These are phyloP conservation scores for Macrosiphum euphorbiae DNA, from an alignment of 2,888 invertebrate species.

Conservation along the genomic window DNA sequence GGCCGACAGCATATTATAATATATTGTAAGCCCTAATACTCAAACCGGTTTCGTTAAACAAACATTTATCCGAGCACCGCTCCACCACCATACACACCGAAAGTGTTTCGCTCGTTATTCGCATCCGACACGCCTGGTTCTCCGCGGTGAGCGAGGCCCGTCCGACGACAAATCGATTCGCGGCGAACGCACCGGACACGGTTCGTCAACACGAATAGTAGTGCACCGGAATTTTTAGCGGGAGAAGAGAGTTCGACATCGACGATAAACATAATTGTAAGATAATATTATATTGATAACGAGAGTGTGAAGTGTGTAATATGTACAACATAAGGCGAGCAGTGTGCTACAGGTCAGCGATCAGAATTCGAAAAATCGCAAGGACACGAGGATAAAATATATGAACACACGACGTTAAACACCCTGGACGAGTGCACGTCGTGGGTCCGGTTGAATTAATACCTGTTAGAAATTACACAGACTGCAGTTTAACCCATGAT, in stretches of 20 bases:
- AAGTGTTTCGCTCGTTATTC: constrained; percentile 63
- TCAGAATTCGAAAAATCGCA: background rate
- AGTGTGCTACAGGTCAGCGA: no score
- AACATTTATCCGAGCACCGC: constrained; percentile 51
- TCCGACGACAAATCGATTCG: constrained; percentile 58
- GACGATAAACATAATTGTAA: background rate
- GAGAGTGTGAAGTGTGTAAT: background rate
- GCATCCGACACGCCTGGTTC: constrained; percentile 62
- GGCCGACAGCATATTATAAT: background rate
- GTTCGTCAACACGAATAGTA: constrained; percentile 36
- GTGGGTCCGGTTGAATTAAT: background rate
- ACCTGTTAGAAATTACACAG: background rate
- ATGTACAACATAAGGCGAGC: no score
- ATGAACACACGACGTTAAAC: background rate
- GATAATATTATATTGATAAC: background rate
- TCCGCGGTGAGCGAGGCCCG: background rate
- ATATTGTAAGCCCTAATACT: constrained; percentile 21
- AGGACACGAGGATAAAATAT: background rate
- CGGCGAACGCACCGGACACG: constrained; percentile 50
- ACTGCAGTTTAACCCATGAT: background rate
- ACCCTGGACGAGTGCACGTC: background rate
- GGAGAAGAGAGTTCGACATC: background rate
- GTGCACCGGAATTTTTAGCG: background rate
- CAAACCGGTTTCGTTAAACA: constrained; percentile 63
- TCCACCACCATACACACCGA: background rate